Evolutionary conservation across 2,888 invertebrate species (phyloP).

Genomic region (Pediacus dermestoides): DNA sequence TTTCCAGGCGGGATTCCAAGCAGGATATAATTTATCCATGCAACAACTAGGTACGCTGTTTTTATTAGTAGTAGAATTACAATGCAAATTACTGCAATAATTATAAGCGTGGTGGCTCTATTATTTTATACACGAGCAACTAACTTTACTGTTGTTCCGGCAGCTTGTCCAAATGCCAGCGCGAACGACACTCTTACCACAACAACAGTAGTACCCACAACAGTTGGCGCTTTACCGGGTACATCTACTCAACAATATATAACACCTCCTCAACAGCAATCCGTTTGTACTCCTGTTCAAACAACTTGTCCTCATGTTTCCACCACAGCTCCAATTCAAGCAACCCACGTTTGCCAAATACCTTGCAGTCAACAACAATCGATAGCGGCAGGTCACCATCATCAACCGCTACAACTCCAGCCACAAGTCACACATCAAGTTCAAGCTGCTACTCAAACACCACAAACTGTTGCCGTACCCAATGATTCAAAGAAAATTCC

Average conservation of each 20-base stretch:
- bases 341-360: slow-evolving; percentile 37
- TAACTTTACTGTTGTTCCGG: no score
- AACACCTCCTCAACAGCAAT: slow-evolving; percentile 32
- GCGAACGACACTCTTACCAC: slow-evolving; percentile 40
- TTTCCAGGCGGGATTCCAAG: slow-evolving; percentile 49
- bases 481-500: slow-evolving; percentile 36
- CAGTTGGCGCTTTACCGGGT: slow-evolving; percentile 34
- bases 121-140: no score
- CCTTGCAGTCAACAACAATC: slow-evolving; percentile 42
- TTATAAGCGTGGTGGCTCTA: no score
- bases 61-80: no score
- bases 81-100: no score
- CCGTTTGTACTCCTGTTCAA: slow-evolving; percentile 29
- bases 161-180: slow-evolving; percentile 40
- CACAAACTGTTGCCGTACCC: slow-evolving; percentile 39
- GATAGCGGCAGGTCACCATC: slow-evolving; percentile 31
- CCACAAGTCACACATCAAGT: slow-evolving; percentile 48
- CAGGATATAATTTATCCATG: slow-evolving; percentile 45
- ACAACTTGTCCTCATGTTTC: slow-evolving; percentile 36
- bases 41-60: slow-evolving; percentile 45
- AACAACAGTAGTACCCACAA: slow-evolving; percentile 38
- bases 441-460: slow-evolving; percentile 63
- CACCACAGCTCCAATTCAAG: slow-evolving; percentile 24
- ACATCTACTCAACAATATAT: slow-evolving; percentile 34
- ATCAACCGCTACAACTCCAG: slow-evolving; percentile 23